Conservation (phyloP, 1,140 invertebrate genomes). For the Drosophila bocqueti region DNA sequence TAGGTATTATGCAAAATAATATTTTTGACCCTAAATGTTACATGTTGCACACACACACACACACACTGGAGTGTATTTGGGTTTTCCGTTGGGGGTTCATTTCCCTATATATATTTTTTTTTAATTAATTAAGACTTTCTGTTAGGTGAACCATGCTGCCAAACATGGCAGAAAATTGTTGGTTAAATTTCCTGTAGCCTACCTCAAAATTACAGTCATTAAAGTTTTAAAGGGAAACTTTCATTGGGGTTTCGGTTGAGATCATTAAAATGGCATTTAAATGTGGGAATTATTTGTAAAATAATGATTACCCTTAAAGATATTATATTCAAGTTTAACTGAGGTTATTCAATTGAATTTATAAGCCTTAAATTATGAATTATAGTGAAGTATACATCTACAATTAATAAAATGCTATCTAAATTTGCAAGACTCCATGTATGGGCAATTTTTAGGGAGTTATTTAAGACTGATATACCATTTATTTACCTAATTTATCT, state of each 20-base stretch:
- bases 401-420: too few relatives aligned
- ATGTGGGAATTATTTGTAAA: neutral
- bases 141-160: neutral
- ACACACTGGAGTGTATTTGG: neutral
- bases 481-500: neutral
- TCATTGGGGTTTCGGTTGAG: slow-evolving; percentile 1
- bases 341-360: neutral
- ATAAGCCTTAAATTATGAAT: neutral
- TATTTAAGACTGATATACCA: neutral
- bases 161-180: slow-evolving; percentile 12
- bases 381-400: too few relatives aligned
- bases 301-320: neutral
- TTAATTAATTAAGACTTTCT: slow-evolving; percentile 55
- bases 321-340: neutral
- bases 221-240: slow-evolving; percentile 8
- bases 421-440: too few relatives aligned
- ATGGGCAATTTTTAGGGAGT: neutral
- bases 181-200: slow-evolving; percentile 4
- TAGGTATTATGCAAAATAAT: slow-evolving; percentile 41
- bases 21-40: slow-evolving; percentile 46
- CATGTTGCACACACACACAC: slow-evolving; percentile 13
- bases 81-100: neutral
- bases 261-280: neutral
- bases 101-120: slow-evolving; percentile 33
- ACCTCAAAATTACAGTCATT: slow-evolving; percentile 10